A percentile compares a stretch with the other conserved stretches of the same genome.
phyloP scores from a whole-genome alignment of 2,797 vertebrate species.

The Danio jaintianensis region DNA sequence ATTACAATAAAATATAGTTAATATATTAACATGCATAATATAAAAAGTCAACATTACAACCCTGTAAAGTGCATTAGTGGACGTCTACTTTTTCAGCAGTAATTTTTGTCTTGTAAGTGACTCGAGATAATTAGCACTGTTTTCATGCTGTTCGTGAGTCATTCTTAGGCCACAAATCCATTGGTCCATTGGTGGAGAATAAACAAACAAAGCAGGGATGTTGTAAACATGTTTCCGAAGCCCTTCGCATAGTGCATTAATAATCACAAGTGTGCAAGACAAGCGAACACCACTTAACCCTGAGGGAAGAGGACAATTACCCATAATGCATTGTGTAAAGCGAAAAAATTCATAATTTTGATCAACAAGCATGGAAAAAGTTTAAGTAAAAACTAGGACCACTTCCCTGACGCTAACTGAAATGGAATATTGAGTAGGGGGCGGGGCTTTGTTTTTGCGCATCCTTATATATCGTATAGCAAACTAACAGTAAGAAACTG shows the following conservation, averaged over 20 bases:
- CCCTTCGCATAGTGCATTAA: conserved; percentile 46
- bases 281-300: conserved; percentile 31
- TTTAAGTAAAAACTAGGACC: not conserved
- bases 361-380: conserved; percentile 20
- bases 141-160: not conserved
- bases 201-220: conserved; percentile 48
- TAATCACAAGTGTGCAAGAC: conserved; percentile 36
- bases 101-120: no score
- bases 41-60: no score
- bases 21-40: no score
- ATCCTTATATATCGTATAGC: no score
- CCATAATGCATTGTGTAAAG: conserved; percentile 25
- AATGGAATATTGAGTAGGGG: no score
- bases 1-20: no score
- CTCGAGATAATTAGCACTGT: not conserved
- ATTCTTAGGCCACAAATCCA: not conserved
- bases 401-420: not conserved
- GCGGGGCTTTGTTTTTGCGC: no score
- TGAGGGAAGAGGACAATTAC: not conserved
- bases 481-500: no score
- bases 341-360: conserved; percentile 10
- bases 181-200: conserved; percentile 29
- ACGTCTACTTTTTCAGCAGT: no score
- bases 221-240: conserved; percentile 48
- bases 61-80: no score